phyloP scores from a whole-genome alignment of 2,888 invertebrate genomes.

The Priocnemis perturbator region DNA sequence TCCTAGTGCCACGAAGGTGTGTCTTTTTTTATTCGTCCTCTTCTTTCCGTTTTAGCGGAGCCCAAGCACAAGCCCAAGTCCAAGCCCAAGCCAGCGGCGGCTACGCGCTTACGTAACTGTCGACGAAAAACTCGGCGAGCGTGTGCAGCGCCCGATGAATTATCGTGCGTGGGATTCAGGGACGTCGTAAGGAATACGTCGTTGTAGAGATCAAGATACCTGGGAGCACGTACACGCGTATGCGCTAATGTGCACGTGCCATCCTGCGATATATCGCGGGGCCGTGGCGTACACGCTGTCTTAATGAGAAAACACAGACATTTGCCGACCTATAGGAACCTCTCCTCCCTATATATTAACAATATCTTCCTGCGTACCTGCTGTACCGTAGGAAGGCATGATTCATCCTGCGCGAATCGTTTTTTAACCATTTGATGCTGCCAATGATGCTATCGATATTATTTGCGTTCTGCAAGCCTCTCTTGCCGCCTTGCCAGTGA shows the following conservation, averaged over 20 bases:
- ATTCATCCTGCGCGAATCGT: background rate
- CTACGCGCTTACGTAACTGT: constrained; percentile 27
- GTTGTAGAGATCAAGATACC: constrained; percentile 2
- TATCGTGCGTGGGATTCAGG: constrained; percentile 20
- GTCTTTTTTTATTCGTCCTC: constrained; percentile 18
- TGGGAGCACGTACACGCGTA: constrained; percentile 18
- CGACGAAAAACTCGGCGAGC: constrained; percentile 23
- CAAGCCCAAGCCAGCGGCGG: background rate
- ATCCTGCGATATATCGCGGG: too few species aligned
- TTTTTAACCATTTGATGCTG: background rate
- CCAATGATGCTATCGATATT: background rate
- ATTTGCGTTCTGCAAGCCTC: too few species aligned
- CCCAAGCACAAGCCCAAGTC: too few species aligned
- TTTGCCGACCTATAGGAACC: constrained; percentile 44
- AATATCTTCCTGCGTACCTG: constrained; percentile 31
- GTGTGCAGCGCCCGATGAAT: constrained; percentile 2
- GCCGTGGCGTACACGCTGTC: too few species aligned
- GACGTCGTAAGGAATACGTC: constrained; percentile 14
- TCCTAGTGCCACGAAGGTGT: background rate
- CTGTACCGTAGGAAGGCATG: constrained; percentile 25
- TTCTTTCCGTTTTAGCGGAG: too few species aligned
- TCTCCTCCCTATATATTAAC: constrained; percentile 27
- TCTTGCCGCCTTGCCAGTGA: too few species aligned
- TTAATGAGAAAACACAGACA: too few species aligned
- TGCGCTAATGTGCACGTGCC: constrained; percentile 23